Percentiles rank a stretch among this genome's conserved stretches.
Conservation (phyloP, 2,113 vertebrate species). For the Lamprotornis superbus region DNA sequence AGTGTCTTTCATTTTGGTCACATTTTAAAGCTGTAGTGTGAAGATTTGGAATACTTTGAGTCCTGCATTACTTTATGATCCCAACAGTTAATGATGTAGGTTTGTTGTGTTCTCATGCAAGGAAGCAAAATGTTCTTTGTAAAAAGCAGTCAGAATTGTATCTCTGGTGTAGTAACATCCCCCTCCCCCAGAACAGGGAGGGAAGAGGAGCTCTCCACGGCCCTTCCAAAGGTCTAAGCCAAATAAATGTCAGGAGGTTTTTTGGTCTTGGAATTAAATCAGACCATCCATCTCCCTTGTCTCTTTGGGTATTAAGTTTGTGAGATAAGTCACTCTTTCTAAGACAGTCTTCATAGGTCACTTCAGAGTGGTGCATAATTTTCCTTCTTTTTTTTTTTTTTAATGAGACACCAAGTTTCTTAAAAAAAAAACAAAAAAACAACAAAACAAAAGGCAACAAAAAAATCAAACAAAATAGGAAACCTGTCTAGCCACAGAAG, state of each 20-base stretch:
- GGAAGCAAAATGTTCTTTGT: background rate
- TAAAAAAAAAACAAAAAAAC: background rate
- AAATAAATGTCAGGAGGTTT: background rate
- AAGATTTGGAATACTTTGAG: background rate
- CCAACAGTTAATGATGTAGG: background rate
- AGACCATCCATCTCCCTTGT: background rate
- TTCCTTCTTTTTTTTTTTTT: background rate
- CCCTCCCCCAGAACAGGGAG: rapidly evolving
- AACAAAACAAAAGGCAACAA: background rate
- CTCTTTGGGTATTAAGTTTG: background rate
- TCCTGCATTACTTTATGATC: background rate
- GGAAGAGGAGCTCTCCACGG: background rate
- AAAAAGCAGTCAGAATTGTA: background rate
- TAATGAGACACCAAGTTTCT: background rate
- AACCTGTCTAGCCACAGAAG: background rate
- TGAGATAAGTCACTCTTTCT: background rate
- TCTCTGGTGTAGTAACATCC: background rate
- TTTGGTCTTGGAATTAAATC: background rate
- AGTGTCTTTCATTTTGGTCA: background rate
- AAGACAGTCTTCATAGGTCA: background rate
- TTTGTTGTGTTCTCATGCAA: background rate
- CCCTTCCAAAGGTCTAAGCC: background rate
- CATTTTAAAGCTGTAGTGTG: background rate
- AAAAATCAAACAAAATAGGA: background rate
- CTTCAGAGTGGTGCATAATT: background rate